Evolutionary conservation across 23 tunicate genomes (phyloP), one percentile per base, ranked within the genome.

Genomic region (Trididemnum nubilum): DNA sequence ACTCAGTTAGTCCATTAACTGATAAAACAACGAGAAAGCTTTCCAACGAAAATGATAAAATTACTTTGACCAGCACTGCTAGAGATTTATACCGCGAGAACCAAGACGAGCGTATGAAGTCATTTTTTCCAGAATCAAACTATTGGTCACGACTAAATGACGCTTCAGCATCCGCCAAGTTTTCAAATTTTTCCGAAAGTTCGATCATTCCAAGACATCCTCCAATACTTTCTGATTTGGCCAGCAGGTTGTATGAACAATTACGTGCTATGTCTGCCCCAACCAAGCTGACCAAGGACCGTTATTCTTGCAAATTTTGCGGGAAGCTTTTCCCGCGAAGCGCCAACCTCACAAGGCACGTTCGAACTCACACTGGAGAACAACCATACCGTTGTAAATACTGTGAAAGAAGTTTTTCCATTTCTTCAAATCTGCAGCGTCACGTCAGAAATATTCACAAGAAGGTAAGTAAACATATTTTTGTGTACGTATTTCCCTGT

Each of bases 291-390:
- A 85, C 64, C 26, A 82, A 87, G 39, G 95, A 90, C 59, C 64
- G 95, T 33, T 95, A 90, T 67, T 73, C 87, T 5, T 95, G 99
- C 73, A 87, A 91, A 34, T 95, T 76, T 40, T 95, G 99, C 61
- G 88, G 88, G 32, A 95, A 95, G 54, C 80, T 86, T 39, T 95
- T 95, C 37, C 99, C 99, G 28, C 83, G 99, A 78, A 95, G 95
- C 67, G 99, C 99, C 36, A 95, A 95, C 78, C 82, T 95, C 25
- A 91, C 95, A 2, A 84, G 99, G 19, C 99, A 95, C 76, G 85
- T 95, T 1, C 92, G 99, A 23, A 95, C 99, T 24, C 99, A 95
- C 77, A 95, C 99, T 12, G 99, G 99, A 4, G 99, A 95, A 77
- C 99, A 95, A 67, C 99, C 99, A 18, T 95, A 95, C 83, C 34